These are phyloP conservation scores for Myiozetetes cayanensis DNA, from an alignment of 2,113 vertebrate genomes.

Conservation along the genomic window DNA sequence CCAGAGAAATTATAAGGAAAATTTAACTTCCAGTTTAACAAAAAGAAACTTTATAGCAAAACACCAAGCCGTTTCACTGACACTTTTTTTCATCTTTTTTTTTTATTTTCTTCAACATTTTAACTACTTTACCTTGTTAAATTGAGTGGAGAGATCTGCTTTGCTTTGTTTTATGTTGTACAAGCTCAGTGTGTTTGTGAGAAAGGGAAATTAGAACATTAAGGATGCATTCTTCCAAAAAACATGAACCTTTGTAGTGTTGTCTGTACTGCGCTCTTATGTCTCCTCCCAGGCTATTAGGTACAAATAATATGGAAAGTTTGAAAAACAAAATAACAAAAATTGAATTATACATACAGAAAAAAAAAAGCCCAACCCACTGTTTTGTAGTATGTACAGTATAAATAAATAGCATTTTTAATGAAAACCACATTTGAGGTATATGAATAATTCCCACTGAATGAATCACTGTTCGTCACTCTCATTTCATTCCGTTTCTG, in stretches of 20 bases:
- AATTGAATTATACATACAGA: slow-evolving; percentile 8
- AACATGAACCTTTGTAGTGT: slow-evolving; percentile 53
- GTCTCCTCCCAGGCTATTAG: background rate
- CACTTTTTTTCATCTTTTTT: slow-evolving; percentile 66
- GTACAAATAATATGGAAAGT: slow-evolving; percentile 1
- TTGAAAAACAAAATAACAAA: background rate
- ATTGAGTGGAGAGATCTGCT: slow-evolving; percentile 64
- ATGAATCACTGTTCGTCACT: slow-evolving; percentile 51
- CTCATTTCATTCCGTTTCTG: slow-evolving; percentile 53
- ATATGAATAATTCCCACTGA: slow-evolving; percentile 63
- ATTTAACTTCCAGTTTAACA: slow-evolving; percentile 41
- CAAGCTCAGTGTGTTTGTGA: slow-evolving; percentile 74
- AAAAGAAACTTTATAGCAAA: slow-evolving; percentile 68
- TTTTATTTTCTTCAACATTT: slow-evolving; percentile 65
- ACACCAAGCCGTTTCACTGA: slow-evolving; percentile 72
- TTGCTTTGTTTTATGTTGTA: slow-evolving; percentile 73
- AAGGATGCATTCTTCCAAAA: slow-evolving; percentile 75
- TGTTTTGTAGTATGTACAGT: slow-evolving; percentile 35
- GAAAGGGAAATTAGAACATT: slow-evolving; percentile 74
- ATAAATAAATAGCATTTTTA: slow-evolving; percentile 67
- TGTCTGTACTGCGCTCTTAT: slow-evolving; percentile 51
- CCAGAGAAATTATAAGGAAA: slow-evolving; percentile 62
- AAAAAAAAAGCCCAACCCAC: background rate
- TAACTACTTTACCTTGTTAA: slow-evolving; percentile 70
- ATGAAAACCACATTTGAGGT: slow-evolving; percentile 55